phyloP scores from a whole-genome alignment of 2,888 invertebrate species.

The Drosophila tanythrix region DNA sequence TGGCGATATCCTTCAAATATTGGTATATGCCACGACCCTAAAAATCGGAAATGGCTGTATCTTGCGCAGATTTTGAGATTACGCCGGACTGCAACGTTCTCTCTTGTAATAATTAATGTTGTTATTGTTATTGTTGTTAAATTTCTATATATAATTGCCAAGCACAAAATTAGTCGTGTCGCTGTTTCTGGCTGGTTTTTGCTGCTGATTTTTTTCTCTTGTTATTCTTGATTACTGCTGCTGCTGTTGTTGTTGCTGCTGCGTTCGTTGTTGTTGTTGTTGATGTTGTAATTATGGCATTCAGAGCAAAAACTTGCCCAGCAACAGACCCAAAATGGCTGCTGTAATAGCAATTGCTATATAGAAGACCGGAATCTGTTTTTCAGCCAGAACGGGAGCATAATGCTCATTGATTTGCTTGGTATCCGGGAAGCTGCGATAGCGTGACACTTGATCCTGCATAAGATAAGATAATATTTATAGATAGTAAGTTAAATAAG shows the following conservation, averaged over 20 bases:
- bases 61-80: neutral
- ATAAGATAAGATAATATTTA: neutral
- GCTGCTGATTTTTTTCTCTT: conserved; percentile 19
- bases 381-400: conserved; percentile 87
- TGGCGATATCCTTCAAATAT: neutral
- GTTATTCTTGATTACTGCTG: neutral
- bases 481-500: neutral
- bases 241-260: conserved; percentile 18
- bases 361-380: conserved; percentile 88
- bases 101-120: neutral
- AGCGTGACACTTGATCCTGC: conserved; percentile 88
- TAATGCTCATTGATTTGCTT: conserved; percentile 85
- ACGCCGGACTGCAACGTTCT: neutral
- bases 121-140: conserved; percentile 9
- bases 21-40: neutral
- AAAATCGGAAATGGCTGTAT: neutral
- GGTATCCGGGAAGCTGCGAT: conserved; percentile 85
- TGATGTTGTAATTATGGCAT: conserved; percentile 82
- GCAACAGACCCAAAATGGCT: conserved; percentile 90
- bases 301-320: conserved; percentile 94
- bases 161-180: neutral
- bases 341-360: conserved; percentile 89
- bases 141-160: conserved; percentile 10
- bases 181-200: neutral
- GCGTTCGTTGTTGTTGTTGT: conserved; percentile 26